These are phyloP conservation scores for Cotesia typhae DNA, from an alignment of 1,140 invertebrate species.

Conservation along the genomic window DNA sequence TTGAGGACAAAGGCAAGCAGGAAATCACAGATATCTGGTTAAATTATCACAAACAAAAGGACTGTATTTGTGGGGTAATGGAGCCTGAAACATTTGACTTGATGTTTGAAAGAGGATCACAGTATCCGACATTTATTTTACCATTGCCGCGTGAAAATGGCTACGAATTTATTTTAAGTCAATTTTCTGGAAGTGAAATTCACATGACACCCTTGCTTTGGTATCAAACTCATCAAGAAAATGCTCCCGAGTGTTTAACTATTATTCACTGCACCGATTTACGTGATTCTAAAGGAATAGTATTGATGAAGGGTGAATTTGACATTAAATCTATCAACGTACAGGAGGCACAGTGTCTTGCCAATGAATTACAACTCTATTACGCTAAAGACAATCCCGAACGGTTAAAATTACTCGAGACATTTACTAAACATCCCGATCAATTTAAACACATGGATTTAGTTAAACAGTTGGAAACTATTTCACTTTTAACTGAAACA, in stretches of 20 bases:
- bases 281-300: conserved; percentile 77
- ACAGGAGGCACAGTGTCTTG: conserved; percentile 84
- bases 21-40: conserved; percentile 84
- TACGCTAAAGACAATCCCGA: conserved; percentile 74
- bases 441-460: conserved; percentile 86
- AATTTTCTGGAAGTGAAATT: conserved; percentile 77
- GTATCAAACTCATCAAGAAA: conserved; percentile 90
- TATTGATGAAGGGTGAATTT: conserved; percentile 89
- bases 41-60: conserved; percentile 81
- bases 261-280: conserved; percentile 86
- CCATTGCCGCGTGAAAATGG: conserved; percentile 83
- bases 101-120: conserved; percentile 68
- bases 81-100: conserved; percentile 70
- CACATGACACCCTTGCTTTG: conserved; percentile 89
- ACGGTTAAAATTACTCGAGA: conserved; percentile 74
- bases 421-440: conserved; percentile 77
- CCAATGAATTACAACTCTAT: conserved; percentile 87
- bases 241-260: conserved; percentile 88
- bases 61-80: conserved; percentile 76
- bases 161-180: conserved; percentile 88
- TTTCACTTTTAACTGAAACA: conserved; percentile 59
- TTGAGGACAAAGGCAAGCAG: conserved; percentile 75
- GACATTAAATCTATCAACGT: conserved; percentile 81
- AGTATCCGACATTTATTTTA: conserved; percentile 80
- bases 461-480: conserved; percentile 80